phyloP scores from a whole-genome alignment of 2,113 vertebrate species.

The Zosterops pallidus region DNA sequence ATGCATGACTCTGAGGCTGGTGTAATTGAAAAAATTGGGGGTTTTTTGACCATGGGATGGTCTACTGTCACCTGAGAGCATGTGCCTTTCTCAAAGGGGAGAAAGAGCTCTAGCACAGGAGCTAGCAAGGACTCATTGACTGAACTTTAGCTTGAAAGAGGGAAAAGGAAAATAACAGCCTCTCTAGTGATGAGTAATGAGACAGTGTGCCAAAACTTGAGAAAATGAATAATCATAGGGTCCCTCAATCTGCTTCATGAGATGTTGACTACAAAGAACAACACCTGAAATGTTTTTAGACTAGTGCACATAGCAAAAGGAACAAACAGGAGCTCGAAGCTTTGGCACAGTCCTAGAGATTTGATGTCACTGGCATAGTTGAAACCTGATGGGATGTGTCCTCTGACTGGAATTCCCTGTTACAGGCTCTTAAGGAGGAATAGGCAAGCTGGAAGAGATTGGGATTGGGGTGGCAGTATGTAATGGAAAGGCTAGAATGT shows the following conservation, averaged over 20 bases:
- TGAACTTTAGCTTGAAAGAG: not conserved
- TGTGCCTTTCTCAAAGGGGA: not conserved
- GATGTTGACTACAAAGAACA: not conserved
- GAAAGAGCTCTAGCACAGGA: not conserved
- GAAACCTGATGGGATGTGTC: not conserved
- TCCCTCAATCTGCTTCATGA: not conserved
- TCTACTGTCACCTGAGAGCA: not conserved
- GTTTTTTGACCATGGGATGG: not conserved
- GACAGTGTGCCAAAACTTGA: not conserved
- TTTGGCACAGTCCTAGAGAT: not conserved
- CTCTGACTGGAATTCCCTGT: not conserved
- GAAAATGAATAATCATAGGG: not conserved
- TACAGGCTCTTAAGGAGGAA: not conserved
- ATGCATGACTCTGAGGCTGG: not conserved
- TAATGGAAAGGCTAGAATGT: not conserved
- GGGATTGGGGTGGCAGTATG: not conserved
- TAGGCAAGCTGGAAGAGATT: not conserved
- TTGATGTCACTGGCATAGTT: not conserved
- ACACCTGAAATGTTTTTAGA: not conserved
- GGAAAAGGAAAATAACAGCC: not conserved
- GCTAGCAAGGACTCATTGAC: not conserved
- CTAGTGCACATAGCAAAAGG: not conserved
- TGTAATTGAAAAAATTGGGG: not conserved
- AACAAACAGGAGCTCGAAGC: not conserved
- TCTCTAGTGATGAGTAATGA: not conserved